These are phyloP conservation scores for Urosaurus nigricauda DNA, from an alignment of 2,797 vertebrate genomes.

Conservation along the genomic window DNA sequence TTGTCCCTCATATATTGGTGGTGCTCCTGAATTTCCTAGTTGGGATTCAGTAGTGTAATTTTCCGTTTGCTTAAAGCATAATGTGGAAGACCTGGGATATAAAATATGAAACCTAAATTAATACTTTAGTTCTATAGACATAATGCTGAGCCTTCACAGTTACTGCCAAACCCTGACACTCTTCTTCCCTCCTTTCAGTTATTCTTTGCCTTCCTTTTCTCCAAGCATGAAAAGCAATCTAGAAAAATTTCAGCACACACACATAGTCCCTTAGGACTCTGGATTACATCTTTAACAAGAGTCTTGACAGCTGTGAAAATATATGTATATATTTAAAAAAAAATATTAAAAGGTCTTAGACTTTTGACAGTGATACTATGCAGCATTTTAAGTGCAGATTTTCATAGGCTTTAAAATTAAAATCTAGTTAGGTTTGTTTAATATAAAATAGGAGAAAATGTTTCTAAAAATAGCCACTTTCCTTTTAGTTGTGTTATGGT, in stretches of 20 bases:
- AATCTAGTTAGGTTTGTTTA: slow-evolving; percentile 25
- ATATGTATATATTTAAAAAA: slow-evolving; percentile 56
- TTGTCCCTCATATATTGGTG: not conserved
- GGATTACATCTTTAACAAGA: slow-evolving; percentile 67
- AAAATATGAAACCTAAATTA: slow-evolving; percentile 22
- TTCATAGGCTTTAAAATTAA: slow-evolving; percentile 62
- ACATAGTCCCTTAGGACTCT: slow-evolving; percentile 62
- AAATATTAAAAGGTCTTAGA: slow-evolving; percentile 55
- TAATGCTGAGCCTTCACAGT: not conserved
- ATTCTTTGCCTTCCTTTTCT: not conserved
- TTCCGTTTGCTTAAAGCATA: not conserved
- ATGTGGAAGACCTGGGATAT: slow-evolving; percentile 3
- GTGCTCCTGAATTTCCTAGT: not conserved
- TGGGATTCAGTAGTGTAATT: not conserved
- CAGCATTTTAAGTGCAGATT: slow-evolving; percentile 50
- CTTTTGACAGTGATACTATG: slow-evolving; percentile 63
- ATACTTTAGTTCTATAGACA: slow-evolving; percentile 35
- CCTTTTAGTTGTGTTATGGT: slow-evolving; percentile 60
- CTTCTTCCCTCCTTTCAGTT: slow-evolving; percentile 39
- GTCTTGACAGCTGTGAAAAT: slow-evolving; percentile 69
- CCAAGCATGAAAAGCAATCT: slow-evolving; percentile 29
- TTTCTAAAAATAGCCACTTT: slow-evolving; percentile 57
- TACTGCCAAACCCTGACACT: slow-evolving; percentile 36
- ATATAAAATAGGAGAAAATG: slow-evolving; percentile 52
- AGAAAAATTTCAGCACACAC: slow-evolving; percentile 46